A percentile compares a stretch with the other conserved stretches of the same genome.
These are phyloP conservation scores for Blennius ocellaris DNA, from an alignment of 2,113 vertebrate genomes.

Conservation along the genomic window DNA sequence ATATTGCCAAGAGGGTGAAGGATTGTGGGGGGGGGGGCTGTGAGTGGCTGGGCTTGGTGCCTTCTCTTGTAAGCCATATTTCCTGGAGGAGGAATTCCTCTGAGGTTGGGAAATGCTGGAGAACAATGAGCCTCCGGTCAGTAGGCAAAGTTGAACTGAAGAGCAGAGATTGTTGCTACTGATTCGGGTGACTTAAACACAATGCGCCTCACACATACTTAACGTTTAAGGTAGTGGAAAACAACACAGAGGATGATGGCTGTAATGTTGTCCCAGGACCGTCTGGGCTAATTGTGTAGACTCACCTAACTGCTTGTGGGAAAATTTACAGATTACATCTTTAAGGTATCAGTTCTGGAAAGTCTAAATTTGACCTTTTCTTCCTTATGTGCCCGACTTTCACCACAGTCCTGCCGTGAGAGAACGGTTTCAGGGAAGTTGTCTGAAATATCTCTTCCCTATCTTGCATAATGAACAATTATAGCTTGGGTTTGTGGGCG, in stretches of 20 bases:
- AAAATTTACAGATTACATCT: conserved; percentile 59
- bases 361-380: conserved; percentile 48
- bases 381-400: conserved; percentile 10
- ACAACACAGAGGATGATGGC: conserved; percentile 41
- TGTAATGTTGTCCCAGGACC: conserved; percentile 40
- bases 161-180: conserved; percentile 57
- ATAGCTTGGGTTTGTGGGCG: conserved; percentile 63
- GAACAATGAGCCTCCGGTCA: conserved; percentile 76
- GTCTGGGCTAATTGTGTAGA: conserved; percentile 46
- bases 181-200: conserved; percentile 64
- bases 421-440: conserved; percentile 48
- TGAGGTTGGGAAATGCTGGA: conserved; percentile 78
- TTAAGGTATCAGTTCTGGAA: conserved; percentile 12
- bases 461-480: conserved; percentile 75
- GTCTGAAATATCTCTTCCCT: conserved; percentile 59
- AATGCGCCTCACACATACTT: conserved; percentile 51
- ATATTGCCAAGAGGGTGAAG: conserved; percentile 56
- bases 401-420: conserved; percentile 32
- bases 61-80: conserved; percentile 81
- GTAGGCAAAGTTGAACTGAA: conserved; percentile 62
- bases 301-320: conserved; percentile 31
- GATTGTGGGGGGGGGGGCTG: conserved; percentile 6
- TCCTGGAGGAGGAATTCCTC: conserved; percentile 85
- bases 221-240: conserved; percentile 60
- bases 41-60: conserved; percentile 67